phyloP scores from a whole-genome alignment of 64 coral and sea anemone genomes.

The Porites australiensis region DNA sequence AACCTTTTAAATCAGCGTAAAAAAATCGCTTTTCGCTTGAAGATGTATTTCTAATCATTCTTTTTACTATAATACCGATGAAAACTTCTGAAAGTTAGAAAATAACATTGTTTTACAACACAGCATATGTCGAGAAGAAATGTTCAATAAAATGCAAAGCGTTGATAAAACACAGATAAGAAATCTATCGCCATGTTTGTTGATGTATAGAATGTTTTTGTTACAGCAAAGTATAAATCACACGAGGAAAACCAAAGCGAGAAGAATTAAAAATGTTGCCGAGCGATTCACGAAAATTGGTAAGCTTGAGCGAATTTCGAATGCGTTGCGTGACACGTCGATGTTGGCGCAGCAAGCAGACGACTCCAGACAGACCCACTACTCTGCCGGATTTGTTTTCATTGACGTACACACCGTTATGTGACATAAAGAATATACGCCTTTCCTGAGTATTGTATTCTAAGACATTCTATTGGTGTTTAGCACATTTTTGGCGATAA shows the following conservation, averaged over 20 bases:
- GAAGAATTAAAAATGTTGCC: conserved; percentile 26
- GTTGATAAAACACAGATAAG: conserved; percentile 17
- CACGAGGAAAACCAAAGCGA: not conserved
- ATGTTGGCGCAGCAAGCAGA: no score
- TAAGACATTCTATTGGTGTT: conserved; percentile 26
- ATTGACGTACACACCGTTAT: not conserved
- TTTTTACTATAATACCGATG: not conserved
- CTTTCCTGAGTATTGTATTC: conserved; percentile 35
- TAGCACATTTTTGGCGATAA: conserved; percentile 10
- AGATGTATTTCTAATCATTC: not conserved
- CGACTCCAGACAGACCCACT: not conserved
- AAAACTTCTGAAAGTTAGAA: not conserved
- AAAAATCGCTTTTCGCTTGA: not conserved
- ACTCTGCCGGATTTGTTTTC: not conserved
- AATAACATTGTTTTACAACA: not conserved
- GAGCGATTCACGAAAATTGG: conserved; percentile 37
- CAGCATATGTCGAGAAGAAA: not conserved
- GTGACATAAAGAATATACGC: conserved; percentile 19
- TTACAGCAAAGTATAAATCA: conserved; percentile 29
- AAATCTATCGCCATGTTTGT: not conserved
- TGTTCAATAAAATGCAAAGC: conserved; percentile 10
- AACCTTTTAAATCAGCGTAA: not conserved
- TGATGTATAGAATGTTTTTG: conserved; percentile 34
- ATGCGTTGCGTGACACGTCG: conserved; percentile 14
- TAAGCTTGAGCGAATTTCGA: conserved; percentile 6